Evolutionary conservation across 2,113 vertebrate species (phyloP), one percentile per base, ranked within the genome.

Genomic region (Scomber japonicus): DNA sequence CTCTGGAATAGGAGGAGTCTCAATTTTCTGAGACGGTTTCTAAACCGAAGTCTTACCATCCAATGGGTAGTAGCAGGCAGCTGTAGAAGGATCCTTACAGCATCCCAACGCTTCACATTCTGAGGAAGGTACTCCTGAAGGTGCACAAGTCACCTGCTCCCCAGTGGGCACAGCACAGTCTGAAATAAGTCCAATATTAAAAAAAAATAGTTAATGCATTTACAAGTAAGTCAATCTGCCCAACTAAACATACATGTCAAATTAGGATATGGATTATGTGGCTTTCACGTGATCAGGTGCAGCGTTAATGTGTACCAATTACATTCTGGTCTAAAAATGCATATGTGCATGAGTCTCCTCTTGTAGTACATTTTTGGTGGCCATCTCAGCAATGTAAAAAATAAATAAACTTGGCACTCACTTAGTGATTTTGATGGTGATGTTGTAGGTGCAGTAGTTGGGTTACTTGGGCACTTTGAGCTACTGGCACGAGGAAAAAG

Each of bases 11-110:
- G 1, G n/a, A n/a, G n/a, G n/a, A 0, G 0, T 45, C 3, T 13
- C 10, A 57, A 56, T 16, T n/a, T 3, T 31, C 30, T 50, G 16
- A 40, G 15, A 30, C n/a, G 2, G 7, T 3, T 48, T 31, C 0
- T 4, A 44, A 75, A 64, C 3, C n/a, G 5, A 44, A 48, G 5
- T 4, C 54, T 71, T 83, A 94, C 95, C 93, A 82, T 95, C 89
- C 51, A 94, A 19, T 11, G 92, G 91, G 73, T 95, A 95, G 76
- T 85, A 94, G 75, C 95, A 95, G 15, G 9, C 10, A 1, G 55
- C 45, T 0, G 12, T 72, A 0, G 2, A 3, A 0, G 13, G 7
- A 77, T 88, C 74, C 27, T 82, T 14, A 76, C 95, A 95, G 88
- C 93, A 95, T 5, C 93, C 95, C 45, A 57, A 81, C 0, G 3